Base-by-base conservation (phyloP, 1,140 invertebrate species). In the Macrobrachium rosenbergii region DNA sequence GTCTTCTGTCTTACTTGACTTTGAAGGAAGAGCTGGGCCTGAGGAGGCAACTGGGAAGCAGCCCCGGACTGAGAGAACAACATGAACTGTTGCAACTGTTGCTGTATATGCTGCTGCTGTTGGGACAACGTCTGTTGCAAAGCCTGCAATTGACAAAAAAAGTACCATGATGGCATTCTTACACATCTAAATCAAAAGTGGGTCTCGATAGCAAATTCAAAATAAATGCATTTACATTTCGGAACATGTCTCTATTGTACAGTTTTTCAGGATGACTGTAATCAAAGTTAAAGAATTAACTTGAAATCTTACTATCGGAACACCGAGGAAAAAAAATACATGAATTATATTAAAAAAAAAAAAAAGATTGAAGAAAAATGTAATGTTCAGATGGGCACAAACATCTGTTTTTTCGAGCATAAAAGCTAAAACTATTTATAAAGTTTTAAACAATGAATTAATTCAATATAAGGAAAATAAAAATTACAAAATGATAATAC, bases 1-100 rank as follows among this genome's bases (percentile, higher is more conserved):
- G 64, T 23, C 59, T n/a, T 17, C 43, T 69, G 37, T 63, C 90
- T 91, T 91, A 96, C 95, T 94, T 96, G 96, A 93, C 96, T 96
- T 91, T 96, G 96, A 21, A 97, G 92, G 91, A 96, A 95, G 88
- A 96, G 95, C 91, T 96, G 95, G 43, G 89, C 79, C 23, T 93
- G 93, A 52, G 90, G 89, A 63, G 91, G 88, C 52, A 92, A 88
- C 89, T 92, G 92, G 21, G 91, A 91, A 14, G 91, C 90, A 83
- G 78, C 90, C 79, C 88, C 89, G n/a, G 90, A 83, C 80, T 89
- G 92, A 82, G 92, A 92, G n/a, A 93, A 90, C 43, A 93, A 89
- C 28, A 93, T 90, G 62, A 93, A 92, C 88, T 93, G 93, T 88
- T 93, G 93, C 72, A 93, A 90, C 60, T 91, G 91, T 80, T 92